Evolutionary conservation across 2,888 invertebrate genomes (phyloP).

Genomic region (Apantesis nais): DNA sequence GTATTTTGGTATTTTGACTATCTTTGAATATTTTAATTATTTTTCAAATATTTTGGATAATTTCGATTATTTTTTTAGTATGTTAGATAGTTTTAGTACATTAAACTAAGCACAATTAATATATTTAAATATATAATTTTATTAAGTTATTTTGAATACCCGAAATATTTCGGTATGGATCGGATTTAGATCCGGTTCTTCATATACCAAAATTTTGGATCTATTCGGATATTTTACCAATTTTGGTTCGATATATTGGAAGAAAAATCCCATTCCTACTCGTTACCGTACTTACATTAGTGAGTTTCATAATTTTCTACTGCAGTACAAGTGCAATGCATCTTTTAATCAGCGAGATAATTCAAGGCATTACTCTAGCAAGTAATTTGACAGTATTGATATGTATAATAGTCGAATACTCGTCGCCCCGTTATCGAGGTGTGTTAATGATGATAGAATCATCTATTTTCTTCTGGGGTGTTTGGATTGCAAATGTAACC

Average conservation of each 20-base stretch:
- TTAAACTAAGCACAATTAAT: too few relatives aligned
- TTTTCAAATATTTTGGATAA: too few relatives aligned
- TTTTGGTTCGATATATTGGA: slow-evolving; percentile 45
- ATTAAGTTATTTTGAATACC: too few relatives aligned
- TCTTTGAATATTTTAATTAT: too few relatives aligned
- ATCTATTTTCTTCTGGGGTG: slow-evolving; percentile 62
- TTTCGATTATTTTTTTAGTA: too few relatives aligned
- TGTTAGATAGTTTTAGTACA: too few relatives aligned
- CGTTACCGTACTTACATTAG: slow-evolving; percentile 42
- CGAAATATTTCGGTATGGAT: too few relatives aligned
- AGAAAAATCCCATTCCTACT: slow-evolving; percentile 48
- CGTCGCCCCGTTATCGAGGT: slow-evolving; percentile 60
- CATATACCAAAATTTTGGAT: too few relatives aligned
- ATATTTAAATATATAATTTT: too few relatives aligned
- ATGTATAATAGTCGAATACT: slow-evolving; percentile 60
- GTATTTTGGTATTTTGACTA: too few relatives aligned
- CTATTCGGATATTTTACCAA: slow-evolving; percentile 46
- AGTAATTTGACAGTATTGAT: slow-evolving; percentile 58
- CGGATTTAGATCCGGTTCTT: too few relatives aligned
- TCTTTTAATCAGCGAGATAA: slow-evolving; percentile 55
- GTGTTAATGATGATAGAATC: slow-evolving; percentile 62
- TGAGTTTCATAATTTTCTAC: slow-evolving; percentile 58
- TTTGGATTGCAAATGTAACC: slow-evolving; percentile 63
- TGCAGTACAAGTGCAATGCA: slow-evolving; percentile 54
- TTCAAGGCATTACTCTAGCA: slow-evolving; percentile 57